Percentiles rank a stretch among this genome's conserved stretches.
These are phyloP conservation scores for Alethe castanea DNA, from an alignment of 2,113 vertebrate genomes.

Conservation along the genomic window DNA sequence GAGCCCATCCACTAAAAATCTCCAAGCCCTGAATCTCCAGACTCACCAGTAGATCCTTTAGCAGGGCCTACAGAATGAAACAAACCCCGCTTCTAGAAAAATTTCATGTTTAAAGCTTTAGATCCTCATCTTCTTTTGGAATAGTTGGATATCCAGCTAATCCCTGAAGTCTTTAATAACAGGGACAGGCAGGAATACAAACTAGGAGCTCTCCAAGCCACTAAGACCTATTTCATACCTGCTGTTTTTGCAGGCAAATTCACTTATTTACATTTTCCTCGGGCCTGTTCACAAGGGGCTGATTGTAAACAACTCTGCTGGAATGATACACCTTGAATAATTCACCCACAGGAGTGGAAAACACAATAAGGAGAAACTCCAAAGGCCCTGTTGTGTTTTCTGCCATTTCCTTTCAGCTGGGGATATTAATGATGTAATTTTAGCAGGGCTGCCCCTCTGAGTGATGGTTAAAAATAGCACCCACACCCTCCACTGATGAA, in stretches of 20 bases:
- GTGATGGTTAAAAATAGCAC: constrained; percentile 64
- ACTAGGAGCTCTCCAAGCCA: background rate
- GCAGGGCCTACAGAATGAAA: background rate
- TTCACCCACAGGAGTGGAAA: background rate
- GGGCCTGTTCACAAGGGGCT: background rate
- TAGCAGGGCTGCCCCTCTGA: constrained; percentile 61
- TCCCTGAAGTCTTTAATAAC: background rate
- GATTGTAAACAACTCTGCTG: background rate
- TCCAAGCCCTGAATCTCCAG: background rate
- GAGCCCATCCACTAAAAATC: background rate
- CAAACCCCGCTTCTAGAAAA: background rate
- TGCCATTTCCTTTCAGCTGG: constrained; percentile 53
- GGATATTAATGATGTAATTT: constrained; percentile 67
- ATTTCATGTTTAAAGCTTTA: background rate
- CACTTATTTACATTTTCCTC: background rate
- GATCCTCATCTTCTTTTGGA: background rate
- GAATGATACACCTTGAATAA: background rate
- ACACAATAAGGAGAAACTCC: background rate
- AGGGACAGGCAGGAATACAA: background rate
- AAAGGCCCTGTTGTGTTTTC: background rate
- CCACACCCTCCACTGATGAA: constrained; percentile 56
- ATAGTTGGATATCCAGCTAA: background rate
- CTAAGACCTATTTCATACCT: background rate
- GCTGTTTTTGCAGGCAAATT: background rate
- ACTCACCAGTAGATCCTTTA: background rate